Percentiles rank a stretch among this genome's conserved stretches.
These are phyloP conservation scores for Pyrrhura leucotis DNA, from an alignment of 2,797 vertebrate species.

Conservation along the genomic window DNA sequence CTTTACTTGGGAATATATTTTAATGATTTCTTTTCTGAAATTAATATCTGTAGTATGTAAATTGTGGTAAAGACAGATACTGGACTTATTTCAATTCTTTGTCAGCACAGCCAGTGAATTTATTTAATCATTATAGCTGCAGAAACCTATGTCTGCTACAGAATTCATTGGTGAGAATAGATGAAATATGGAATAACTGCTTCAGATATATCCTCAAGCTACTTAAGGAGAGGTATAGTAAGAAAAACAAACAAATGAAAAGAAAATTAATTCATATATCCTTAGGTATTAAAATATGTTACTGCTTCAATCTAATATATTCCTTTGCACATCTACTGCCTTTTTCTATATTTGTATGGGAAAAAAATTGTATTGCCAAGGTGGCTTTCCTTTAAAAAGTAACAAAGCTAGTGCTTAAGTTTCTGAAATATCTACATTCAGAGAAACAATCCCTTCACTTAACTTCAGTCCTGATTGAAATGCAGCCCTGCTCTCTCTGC, in stretches of 20 bases:
- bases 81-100: neutral
- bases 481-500: neutral
- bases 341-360: neutral
- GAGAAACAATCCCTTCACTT: conserved; percentile 20
- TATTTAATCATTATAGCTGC: neutral
- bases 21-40: conserved; percentile 8
- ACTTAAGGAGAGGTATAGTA: neutral
- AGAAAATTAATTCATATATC: conserved; percentile 22
- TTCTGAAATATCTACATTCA: conserved; percentile 3
- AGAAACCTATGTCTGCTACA: neutral
- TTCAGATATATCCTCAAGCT: neutral
- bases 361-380: neutral
- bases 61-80: neutral
- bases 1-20: neutral
- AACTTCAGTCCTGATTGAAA: conserved; percentile 8
- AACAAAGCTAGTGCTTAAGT: neutral
- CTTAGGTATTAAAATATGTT: neutral
- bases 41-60: neutral
- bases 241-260: conserved; percentile 24
- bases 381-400: neutral
- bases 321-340: neutral
- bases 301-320: neutral
- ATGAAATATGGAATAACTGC: neutral
- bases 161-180: neutral
- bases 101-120: neutral